Base-by-base conservation (phyloP, 2,113 vertebrate species). In the Chlorodrepanis virens region DNA sequence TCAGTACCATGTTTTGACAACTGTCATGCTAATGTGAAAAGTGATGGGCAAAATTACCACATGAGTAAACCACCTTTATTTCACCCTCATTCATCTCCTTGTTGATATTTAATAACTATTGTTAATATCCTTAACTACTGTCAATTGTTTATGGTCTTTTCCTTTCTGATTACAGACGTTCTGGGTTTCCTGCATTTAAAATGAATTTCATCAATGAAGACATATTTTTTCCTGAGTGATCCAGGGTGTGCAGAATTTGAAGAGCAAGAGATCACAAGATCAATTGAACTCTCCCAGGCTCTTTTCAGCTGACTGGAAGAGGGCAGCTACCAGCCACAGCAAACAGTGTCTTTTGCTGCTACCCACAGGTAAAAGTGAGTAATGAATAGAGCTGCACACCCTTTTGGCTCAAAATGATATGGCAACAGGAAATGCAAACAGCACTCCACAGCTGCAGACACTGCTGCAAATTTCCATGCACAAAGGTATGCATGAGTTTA, bases 281-380 rank as follows among this genome's bases (percentile, higher is more conserved):
- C 11, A 5, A 3, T 45, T 90, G 79, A 91, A 89, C 33, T 82
- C 64, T 42, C 8, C 2, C 25, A 15, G 31, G 33, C 80, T 90
- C 95, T 86, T 88, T 67, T 56, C 57, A 80, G 76, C 69, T 60
- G 49, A 53, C 84, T 35, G 42, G 53, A 59, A 59, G 50, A 83
- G 39, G 35, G 29, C 45, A 86, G 83, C 53, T 52, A 74, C n/a
- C 71, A 83, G 69, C 18, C 86, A 91, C 56, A 44, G 65, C 79
- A 94, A 93, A 97, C 28, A 40, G 74, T 69, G 91, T 92, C 86
- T 90, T 95, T 61, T 94, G 93, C 95, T 96, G 93, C 94, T 97
- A 95, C 91, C 96, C 93, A 96, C 94, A 96, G 96, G 94, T 94
- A 87, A 91, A 86, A 93, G 50, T 54, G 78, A 95, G 94, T 94